Percentiles rank a stretch among this genome's conserved stretches.
These are phyloP conservation scores for Antedon mediterranea DNA, from an alignment of 53 echinoderm and acorn worm species.

Conservation along the genomic window DNA sequence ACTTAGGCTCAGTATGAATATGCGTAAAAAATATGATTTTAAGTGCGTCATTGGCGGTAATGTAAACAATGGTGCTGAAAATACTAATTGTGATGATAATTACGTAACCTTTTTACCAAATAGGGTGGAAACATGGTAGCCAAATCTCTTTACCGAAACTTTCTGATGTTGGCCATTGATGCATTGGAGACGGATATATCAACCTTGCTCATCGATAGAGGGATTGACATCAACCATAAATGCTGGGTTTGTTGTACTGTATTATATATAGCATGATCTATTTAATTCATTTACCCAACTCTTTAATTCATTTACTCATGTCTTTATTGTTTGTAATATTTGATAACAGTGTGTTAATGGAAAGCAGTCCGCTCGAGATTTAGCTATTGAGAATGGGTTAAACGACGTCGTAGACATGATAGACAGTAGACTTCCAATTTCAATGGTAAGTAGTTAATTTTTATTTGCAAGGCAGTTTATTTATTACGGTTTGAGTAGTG, in stretches of 20 bases:
- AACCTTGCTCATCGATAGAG: conserved; percentile 14
- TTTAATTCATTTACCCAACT: background rate
- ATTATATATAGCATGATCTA: background rate
- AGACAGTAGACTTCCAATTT: conserved; percentile 12
- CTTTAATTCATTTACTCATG: too few relatives aligned
- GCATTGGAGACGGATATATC: conserved; percentile 21
- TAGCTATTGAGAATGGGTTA: conserved; percentile 18
- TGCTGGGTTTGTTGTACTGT: conserved; percentile 24
- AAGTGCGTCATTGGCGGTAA: too few relatives aligned
- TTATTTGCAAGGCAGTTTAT: too few relatives aligned
- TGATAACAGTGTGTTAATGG: conserved; percentile 32
- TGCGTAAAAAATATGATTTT: too few relatives aligned
- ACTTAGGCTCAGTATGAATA: too few relatives aligned
- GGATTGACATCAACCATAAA: conserved; percentile 35
- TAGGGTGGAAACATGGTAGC: conserved; percentile 34
- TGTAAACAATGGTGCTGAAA: too few relatives aligned
- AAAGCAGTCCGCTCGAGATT: conserved; percentile 28
- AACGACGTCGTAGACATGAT: conserved; percentile 16
- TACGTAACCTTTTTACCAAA: background rate
- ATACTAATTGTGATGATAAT: too few relatives aligned
- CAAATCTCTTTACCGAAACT: conserved; percentile 31
- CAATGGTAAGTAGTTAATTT: conserved; percentile 16
- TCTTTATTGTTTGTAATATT: background rate
- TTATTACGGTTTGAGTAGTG: too few relatives aligned
- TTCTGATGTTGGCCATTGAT: conserved; percentile 39